Base-by-base conservation (phyloP, 1,140 invertebrate genomes). In the Aphis gossypii region DNA sequence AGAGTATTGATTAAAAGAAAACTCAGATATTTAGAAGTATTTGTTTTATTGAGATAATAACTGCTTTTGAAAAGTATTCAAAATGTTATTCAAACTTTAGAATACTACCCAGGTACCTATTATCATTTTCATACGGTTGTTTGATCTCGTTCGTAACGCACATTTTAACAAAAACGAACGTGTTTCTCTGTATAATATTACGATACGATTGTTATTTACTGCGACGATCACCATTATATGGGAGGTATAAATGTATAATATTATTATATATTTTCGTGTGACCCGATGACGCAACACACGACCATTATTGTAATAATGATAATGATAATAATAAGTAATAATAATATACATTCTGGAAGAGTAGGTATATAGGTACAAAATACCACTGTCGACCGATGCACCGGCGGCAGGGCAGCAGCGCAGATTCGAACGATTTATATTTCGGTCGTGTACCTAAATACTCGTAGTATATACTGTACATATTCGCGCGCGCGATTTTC, bases 391-490 rank as follows among this genome's bases (percentile, higher is more conserved):
- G 60, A 18, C 60, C 60, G 11, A 68, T 14, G 60, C 30, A 21
- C 11, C 30, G 30, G 60, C 5, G 60, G 60, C 60, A 68, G 30
- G 60, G 30, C 60, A 41, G 46, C 48, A 51, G 48, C 35, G 11
- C 25, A 41, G 46, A 87, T 87, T 87, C 44, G 18, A 20, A 1
- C 86, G 44, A 48, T 56, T 56, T 89, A 89, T 82, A 91, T 91
- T 92, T 92, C 68, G n/a, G 44, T 92, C 90, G 90, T 83, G 90
- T 83, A 83, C 14, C 38, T 76, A 41, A 2, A 41, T 41, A 41
- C 38, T 41, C 38, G 38, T 41, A 41, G 38, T 41, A 41, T 41
- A n/a, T n/a, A 18, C 60, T 18, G 30, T 76, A 76, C 60, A 76
- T n/a, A 76, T 30, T 51, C 30, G 86, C 51, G 88, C 3, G 35